A percentile compares a stretch with the other conserved stretches of the same genome.
Conservation (phyloP, 2,113 vertebrate species). For the Larimichthys crocea region DNA sequence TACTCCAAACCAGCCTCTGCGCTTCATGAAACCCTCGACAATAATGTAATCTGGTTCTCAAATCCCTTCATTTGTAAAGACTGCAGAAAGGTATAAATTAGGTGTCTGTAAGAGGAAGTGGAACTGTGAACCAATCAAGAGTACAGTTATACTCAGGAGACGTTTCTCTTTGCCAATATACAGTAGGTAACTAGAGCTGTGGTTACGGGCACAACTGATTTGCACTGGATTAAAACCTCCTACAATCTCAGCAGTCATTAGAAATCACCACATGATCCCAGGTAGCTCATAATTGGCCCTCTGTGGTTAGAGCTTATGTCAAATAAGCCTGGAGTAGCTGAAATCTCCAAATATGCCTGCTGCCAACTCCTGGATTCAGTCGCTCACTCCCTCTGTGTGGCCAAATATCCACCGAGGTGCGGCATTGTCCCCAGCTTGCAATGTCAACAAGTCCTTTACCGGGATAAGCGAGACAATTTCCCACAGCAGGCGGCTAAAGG, state of each 20-base stretch:
- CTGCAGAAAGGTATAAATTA: constrained; percentile 21
- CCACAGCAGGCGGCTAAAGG: constrained; percentile 23
- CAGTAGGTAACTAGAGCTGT: not conserved
- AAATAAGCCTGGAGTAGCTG: constrained; percentile 43
- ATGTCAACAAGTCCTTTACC: constrained; percentile 58
- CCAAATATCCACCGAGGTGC: constrained; percentile 50
- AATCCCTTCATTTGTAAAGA: constrained; percentile 43
- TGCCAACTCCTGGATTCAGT: constrained; percentile 50
- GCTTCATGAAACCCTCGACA: constrained; percentile 33
- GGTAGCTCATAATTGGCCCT: constrained; percentile 60
- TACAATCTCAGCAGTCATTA: constrained; percentile 42
- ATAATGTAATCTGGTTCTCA: constrained; percentile 11
- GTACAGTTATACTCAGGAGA: constrained; percentile 28
- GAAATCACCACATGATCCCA: constrained; percentile 48
- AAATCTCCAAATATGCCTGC: constrained; percentile 35
- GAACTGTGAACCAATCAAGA: constrained; percentile 20
- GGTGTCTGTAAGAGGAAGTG: constrained; percentile 5
- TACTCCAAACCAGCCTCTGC: constrained; percentile 16
- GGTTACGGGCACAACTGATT: constrained; percentile 24
- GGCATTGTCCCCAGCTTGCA: constrained; percentile 15
- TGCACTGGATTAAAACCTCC: constrained; percentile 48
- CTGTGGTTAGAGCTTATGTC: constrained; percentile 58
- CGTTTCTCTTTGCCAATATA: constrained; percentile 19
- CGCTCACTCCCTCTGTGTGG: not conserved
- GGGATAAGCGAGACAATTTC: constrained; percentile 36